Evolutionary conservation across 2,888 invertebrate species (phyloP).

Genomic region (Pimpla rufipes): DNA sequence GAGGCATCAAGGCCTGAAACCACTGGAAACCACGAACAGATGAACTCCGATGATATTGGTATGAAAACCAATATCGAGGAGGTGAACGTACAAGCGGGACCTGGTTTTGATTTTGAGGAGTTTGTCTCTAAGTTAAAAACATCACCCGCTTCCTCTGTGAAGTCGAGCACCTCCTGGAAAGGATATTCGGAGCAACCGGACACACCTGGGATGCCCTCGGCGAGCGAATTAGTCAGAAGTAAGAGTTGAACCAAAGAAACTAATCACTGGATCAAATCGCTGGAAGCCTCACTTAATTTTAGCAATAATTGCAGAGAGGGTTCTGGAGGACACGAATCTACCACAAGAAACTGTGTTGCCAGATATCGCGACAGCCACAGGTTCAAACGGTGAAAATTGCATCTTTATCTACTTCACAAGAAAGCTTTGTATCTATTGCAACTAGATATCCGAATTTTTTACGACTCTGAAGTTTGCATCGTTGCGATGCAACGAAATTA

Average conservation of each 20-base stretch:
- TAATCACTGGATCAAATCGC: too few species aligned
- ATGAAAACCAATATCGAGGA: conserved; percentile 15
- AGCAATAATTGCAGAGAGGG: neutral
- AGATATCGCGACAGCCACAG: conserved; percentile 1
- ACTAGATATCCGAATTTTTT: neutral
- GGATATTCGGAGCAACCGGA: neutral
- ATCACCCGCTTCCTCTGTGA: conserved; percentile 23
- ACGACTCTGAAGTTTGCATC: too few species aligned
- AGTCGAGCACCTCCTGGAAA: conserved; percentile 19
- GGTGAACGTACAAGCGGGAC: neutral
- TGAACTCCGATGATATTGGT: neutral
- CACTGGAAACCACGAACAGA: neutral
- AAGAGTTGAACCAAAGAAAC: neutral
- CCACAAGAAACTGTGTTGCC: neutral
- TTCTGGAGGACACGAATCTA: neutral
- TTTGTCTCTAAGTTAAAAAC: conserved; percentile 38
- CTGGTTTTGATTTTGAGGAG: conserved; percentile 32
- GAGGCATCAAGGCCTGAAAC: conserved; percentile 7
- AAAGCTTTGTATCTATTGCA: neutral
- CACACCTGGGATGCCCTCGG: neutral
- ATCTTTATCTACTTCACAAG: neutral
- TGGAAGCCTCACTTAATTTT: neutral
- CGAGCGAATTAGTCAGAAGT: conserved; percentile 2
- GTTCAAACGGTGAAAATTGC: conserved; percentile 1
- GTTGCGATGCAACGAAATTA: too few species aligned